A percentile compares a stretch with the other conserved stretches of the same genome.
Conservation (phyloP, 1,140 invertebrate species). For the Drosophila teissieri region DNA sequence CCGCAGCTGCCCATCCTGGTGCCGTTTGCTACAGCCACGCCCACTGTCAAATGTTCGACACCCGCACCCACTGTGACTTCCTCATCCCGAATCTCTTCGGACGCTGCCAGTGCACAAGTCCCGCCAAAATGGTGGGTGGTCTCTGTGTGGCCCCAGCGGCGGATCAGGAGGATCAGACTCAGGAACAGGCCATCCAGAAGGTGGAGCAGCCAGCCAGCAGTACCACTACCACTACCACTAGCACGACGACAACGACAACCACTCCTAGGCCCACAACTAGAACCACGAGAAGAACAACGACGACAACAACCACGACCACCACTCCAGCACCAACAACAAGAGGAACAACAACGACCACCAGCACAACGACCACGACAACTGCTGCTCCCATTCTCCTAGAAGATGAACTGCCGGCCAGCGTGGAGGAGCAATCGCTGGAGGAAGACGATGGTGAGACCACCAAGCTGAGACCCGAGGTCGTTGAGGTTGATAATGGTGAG, state of each 20-base stretch:
- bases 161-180: constrained; percentile 34
- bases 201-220: constrained; percentile 81
- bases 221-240: constrained; percentile 22
- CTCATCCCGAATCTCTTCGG: constrained; percentile 95
- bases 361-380: constrained; percentile 46
- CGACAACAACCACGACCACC: constrained; percentile 53
- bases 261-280: constrained; percentile 36
- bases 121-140: constrained; percentile 88
- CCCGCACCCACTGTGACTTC: constrained; percentile 93
- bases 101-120: constrained; percentile 91
- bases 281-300: constrained; percentile 38
- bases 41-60: constrained; percentile 93
- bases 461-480: constrained; percentile 48
- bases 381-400: constrained; percentile 37
- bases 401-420: constrained; percentile 64
- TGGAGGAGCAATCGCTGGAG: constrained; percentile 68
- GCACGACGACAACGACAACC: constrained; percentile 46
- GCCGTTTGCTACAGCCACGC: constrained; percentile 95
- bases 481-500: constrained; percentile 61
- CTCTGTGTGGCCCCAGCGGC: constrained; percentile 85
- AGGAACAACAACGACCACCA: constrained; percentile 41
- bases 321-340: constrained; percentile 33
- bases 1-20: constrained; percentile 91
- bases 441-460: constrained; percentile 57
- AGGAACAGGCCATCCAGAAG: constrained; percentile 69